A percentile compares a stretch with the other conserved stretches of the same genome.
Evolutionary conservation across 2,797 vertebrate genomes (phyloP).

Genomic region (Emys orbicularis): DNA sequence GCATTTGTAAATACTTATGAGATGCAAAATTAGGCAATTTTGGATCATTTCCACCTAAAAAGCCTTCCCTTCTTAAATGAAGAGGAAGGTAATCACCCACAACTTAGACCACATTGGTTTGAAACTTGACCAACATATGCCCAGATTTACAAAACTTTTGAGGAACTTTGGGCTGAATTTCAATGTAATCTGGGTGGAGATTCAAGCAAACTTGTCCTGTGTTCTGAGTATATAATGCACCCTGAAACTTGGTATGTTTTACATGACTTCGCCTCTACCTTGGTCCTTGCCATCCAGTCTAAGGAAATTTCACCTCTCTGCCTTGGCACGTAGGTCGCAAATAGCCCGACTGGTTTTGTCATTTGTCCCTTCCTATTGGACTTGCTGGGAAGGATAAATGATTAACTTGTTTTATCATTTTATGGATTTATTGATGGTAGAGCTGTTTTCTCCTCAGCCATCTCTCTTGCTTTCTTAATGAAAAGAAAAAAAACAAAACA

Average conservation of each 20-base stretch:
- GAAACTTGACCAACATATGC: neutral
- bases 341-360: neutral
- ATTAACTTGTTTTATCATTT: neutral
- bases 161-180: neutral
- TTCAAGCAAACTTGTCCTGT: neutral
- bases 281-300: rapidly evolving
- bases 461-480: constrained; percentile 20
- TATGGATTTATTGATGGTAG: constrained; percentile 6
- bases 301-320: neutral
- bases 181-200: neutral
- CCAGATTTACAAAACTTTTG: neutral
- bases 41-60: neutral
- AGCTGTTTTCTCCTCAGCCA: neutral
- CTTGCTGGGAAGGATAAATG: neutral
- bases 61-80: neutral
- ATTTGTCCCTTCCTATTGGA: neutral
- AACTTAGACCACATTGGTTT: neutral
- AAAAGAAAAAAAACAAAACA: constrained; percentile 16
- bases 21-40: neutral
- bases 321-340: neutral
- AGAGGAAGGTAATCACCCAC: neutral
- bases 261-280: rapidly evolving
- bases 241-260: neutral
- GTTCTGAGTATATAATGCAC: neutral
- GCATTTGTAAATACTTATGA: neutral